Base-by-base conservation (phyloP, 2,113 vertebrate species). In the Heterotilapia buettikoferi region DNA sequence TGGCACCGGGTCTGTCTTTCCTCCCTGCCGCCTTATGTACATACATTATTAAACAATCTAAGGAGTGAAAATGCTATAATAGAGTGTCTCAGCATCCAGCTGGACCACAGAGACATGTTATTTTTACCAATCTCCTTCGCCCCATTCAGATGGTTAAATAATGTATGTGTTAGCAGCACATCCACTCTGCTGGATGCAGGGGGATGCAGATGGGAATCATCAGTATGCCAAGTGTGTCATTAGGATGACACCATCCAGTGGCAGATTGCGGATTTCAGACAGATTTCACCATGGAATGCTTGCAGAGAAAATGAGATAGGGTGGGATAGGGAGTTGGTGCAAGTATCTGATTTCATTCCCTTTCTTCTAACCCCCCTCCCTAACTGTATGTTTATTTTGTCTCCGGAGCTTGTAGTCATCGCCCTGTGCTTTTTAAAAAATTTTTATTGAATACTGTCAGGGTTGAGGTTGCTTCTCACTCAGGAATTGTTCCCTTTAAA, bases 171-270 rank as follows among this genome's bases (percentile, higher is more conserved):
- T 88, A 78, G 90, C 43, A 4, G 90, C 88, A 82, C 81, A 90
- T 66, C 50, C 89, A 78, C 89, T 87, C 83, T 19, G 82, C 24
- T 68, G 26, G 80, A 83, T 82, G 85, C 54, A 45, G 85, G 26
- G 24, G 52, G 81, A 57, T 90, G 90, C 90, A 90, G 92, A 91
- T 85, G 81, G 87, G 90, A 91, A 81, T 91, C 93, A 93, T 95
- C 91, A 89, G 94, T 93, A 95, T 94, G 87, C 94, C 93, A 86
- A 93, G 93, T 90, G 91, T 91, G 90, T 92, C 90, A 92, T 88
- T 90, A 86, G 91, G 90, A 91, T 83, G 93, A 92, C 91, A 90
- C 88, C 90, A 88, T 84, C 83, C 92, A 31, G 87, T 86, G 88
- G 92, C 85, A 83, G 93, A 94, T 94, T 93, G 92, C 38, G 59